Evolutionary conservation across 2,888 invertebrate species (phyloP), one percentile per base, ranked within the genome.

Genomic region (Dorcus hopei): DNA sequence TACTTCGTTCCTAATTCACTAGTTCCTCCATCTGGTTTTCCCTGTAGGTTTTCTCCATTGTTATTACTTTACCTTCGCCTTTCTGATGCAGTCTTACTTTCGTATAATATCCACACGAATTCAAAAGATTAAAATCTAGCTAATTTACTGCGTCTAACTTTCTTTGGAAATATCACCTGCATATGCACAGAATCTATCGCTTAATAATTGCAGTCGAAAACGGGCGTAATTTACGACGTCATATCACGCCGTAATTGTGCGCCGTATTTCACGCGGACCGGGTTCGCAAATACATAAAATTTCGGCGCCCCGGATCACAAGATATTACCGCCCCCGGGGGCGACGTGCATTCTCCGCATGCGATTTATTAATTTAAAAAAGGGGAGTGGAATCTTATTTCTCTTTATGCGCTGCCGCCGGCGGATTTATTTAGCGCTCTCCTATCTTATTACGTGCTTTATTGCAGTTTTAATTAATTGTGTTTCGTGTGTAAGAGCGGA

Each of bases 271-370:
- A 65, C 61, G 61, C 60, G 26, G 61, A 64, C 61, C 61, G 62
- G 61, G 54, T 63, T 65, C 61, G 66, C 66, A 67, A 66, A 68
- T 67, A 65, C 68, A 72, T 72, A 72, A 74, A 73, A 75, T 73
- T 73, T 70, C 64, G 69, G 72, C 68, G 67, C 68, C 7, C 26
- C 73, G 71, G 70, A 74, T 73, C 71, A 72, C 64, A 52, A 66
- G 71, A 72, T 74, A 73, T 73, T 72, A 68, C 73, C 69, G 71
- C 70, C 69, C 61, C 58, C 68, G 69, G 72, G 63, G 63, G 64
- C 65, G 59, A 64, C 64, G 63, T 53, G 52, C 23, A 40, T 45
- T 19, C 47, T 19, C 51, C 47, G 54, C 61, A 52, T 54, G 54
- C 55, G 40, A 55, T 56, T 58, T 61, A 53, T 57, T 59, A 61